These are phyloP conservation scores for Zalophus californianus DNA, from an alignment of 2,797 vertebrate species.

Conservation along the genomic window DNA sequence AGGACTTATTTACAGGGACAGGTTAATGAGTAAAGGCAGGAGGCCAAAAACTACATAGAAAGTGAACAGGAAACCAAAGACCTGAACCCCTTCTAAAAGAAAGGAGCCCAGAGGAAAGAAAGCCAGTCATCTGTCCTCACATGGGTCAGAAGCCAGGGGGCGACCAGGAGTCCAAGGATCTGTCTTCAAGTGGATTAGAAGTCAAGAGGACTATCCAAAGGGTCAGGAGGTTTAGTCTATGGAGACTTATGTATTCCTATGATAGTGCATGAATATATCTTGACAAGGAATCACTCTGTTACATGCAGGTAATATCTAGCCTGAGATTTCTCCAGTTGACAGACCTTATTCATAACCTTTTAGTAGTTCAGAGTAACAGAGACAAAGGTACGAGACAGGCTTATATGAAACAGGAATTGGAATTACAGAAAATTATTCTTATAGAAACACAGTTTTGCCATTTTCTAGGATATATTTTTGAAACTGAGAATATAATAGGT, in stretches of 20 bases:
- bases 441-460: background rate
- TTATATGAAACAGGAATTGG: background rate
- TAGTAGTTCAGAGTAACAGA: conserved; percentile 37
- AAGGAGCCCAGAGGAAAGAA: conserved; percentile 19
- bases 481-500: background rate
- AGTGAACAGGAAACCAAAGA: conserved; percentile 46
- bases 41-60: conserved; percentile 25
- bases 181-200: conserved; percentile 60
- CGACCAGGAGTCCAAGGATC: conserved; percentile 36
- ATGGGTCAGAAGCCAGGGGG: background rate
- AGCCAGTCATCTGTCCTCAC: conserved; percentile 60
- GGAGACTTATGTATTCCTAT: background rate
- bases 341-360: background rate
- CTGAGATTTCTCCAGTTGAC: background rate
- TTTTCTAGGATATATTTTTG: conserved; percentile 40
- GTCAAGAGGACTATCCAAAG: background rate
- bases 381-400: background rate
- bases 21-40: conserved; percentile 20
- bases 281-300: background rate
- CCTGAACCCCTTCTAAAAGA: conserved; percentile 2
- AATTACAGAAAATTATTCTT: background rate
- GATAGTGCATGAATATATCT: background rate
- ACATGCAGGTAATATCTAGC: background rate
- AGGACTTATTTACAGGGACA: background rate
- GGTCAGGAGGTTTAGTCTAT: conserved; percentile 41